Evolutionary conservation across 2,797 vertebrate species (phyloP), one percentile per base, ranked within the genome.

Genomic region (Urosaurus nigricauda): DNA sequence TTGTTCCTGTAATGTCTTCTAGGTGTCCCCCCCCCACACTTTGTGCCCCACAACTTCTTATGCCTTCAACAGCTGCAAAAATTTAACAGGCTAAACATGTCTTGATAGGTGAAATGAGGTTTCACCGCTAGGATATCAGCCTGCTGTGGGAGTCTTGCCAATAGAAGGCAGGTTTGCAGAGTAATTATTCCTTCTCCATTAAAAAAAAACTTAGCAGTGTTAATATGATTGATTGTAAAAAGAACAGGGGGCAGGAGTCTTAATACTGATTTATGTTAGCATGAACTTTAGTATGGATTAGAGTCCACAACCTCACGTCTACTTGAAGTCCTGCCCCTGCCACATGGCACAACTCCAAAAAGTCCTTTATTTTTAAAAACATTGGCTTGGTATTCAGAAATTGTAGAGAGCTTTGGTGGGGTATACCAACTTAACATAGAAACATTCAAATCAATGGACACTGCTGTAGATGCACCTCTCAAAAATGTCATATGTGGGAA

Each of bases 401-500:
- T 14, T 4, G 19, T 5, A 40, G 8, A 58, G 32, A 4, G 1
- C 5, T 79, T 16, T 14, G 6, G 32, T 77, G 40, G 29, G 29
- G 14, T 77, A 21, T 60, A 37, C 24, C 37, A 35, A 83, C 51
- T 53, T 26, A 32, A n/a, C 24, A 47, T 8, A 47, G 32, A 75
- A 75, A 21, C 47, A 51, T 51, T 51, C 47, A 51, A 51, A 51
- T 51, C 73, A 83, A 9, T 65, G 43, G 26, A 83, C 29, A 12
- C 40, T 68, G 14, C 63, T 43, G 7, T 16, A 43, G 13, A 2
- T 14, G 6, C 37, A 2, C 11, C 16, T 40, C 60, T 24, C 1
- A 29, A 19, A 24, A 4, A 5, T 3, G 0, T 1, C 2, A 13
- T 37, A 6, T 3, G 40, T 14, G 2, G 14, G 37, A 29, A 2